Percentiles rank a stretch among this genome's conserved stretches.
phyloP scores from a whole-genome alignment of 2,888 invertebrate species.

The Cremastinae sp. region DNA sequence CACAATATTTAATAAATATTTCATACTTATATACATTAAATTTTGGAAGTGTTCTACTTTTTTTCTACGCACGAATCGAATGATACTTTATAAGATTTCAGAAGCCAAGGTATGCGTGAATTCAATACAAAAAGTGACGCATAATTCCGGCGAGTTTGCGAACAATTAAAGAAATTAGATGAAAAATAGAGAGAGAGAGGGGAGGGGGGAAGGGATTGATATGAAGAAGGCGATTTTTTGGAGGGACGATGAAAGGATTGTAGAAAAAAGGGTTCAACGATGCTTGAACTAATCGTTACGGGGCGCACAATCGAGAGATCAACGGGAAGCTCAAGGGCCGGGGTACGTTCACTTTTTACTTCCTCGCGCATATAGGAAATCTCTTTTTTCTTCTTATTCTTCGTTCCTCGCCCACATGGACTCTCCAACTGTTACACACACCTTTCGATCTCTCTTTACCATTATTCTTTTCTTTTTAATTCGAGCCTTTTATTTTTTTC shows the following conservation, averaged over 20 bases:
- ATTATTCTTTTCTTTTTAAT: conserved; percentile 5
- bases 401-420: conserved; percentile 44
- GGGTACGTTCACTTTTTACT: background rate
- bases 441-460: conserved; percentile 8
- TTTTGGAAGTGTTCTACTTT: too few relatives aligned
- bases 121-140: background rate
- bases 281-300: conserved; percentile 68
- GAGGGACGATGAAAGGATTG: conserved; percentile 36
- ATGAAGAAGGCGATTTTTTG: conserved; percentile 35
- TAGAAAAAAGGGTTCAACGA: conserved; percentile 66
- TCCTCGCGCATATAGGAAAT: background rate
- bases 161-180: conserved; percentile 24
- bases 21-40: too few relatives aligned
- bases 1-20: too few relatives aligned
- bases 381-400: conserved; percentile 29
- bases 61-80: too few relatives aligned
- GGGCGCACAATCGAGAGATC: conserved; percentile 29
- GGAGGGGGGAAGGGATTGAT: conserved; percentile 28
- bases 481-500: conserved; percentile 1
- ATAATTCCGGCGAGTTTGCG: background rate
- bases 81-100: too few relatives aligned
- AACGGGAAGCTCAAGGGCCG: conserved; percentile 16
- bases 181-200: conserved; percentile 19
- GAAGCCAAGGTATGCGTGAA: background rate
- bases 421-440: conserved; percentile 36